Evolutionary conservation across 1,140 invertebrate genomes (phyloP).

Genomic region (Monomorium pharaonis): DNA sequence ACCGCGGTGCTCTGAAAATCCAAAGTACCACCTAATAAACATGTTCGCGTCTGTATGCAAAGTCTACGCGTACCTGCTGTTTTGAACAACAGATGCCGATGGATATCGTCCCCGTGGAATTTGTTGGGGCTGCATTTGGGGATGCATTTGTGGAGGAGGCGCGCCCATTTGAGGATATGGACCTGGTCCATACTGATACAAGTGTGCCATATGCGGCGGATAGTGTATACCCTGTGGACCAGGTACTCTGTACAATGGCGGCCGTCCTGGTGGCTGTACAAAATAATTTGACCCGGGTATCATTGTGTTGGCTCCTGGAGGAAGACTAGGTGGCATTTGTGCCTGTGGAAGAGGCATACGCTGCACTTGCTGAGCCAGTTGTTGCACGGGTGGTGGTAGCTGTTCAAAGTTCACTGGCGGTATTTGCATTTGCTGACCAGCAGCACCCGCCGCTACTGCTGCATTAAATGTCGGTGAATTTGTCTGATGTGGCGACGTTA

Average conservation of each 20-base stretch:
- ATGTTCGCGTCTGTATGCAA: neutral
- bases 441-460: neutral
- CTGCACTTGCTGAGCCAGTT: slow-evolving; percentile 85
- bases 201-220: slow-evolving; percentile 75
- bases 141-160: slow-evolving; percentile 83
- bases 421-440: slow-evolving; percentile 71
- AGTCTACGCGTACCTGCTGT: slow-evolving; percentile 70
- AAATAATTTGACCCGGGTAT: slow-evolving; percentile 81
- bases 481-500: slow-evolving; percentile 75
- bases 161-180: slow-evolving; percentile 78
- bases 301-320: slow-evolving; percentile 80
- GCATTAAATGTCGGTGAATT: slow-evolving; percentile 77
- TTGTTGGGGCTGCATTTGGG: slow-evolving; percentile 83
- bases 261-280: slow-evolving; percentile 77
- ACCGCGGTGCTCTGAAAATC: slow-evolving; percentile 74
- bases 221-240: slow-evolving; percentile 81
- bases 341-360: slow-evolving; percentile 83
- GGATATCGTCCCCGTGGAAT: slow-evolving; percentile 82
- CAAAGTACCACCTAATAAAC: slow-evolving; percentile 18
- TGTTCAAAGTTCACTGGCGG: slow-evolving; percentile 83
- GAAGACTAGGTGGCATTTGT: slow-evolving; percentile 78
- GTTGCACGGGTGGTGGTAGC: slow-evolving; percentile 84
- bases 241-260: slow-evolving; percentile 80
- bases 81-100: slow-evolving; percentile 76
- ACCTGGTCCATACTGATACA: slow-evolving; percentile 77